Percentiles rank a stretch among this genome's conserved stretches.
phyloP scores from a whole-genome alignment of 2,888 invertebrate genomes.

The Dyspetes luteomarginatus region DNA sequence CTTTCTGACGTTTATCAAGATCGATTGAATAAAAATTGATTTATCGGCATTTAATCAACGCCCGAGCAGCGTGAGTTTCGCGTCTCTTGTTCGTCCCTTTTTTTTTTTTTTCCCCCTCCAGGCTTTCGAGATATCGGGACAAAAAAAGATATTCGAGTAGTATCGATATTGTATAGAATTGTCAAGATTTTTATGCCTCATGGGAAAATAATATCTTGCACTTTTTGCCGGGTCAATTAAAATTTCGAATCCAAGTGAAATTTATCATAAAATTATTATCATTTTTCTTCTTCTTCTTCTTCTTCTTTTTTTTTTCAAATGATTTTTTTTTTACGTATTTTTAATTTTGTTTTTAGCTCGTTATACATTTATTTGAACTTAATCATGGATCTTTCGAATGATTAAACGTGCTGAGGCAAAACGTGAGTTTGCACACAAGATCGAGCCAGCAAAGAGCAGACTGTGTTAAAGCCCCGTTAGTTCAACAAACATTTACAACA shows the following conservation, averaged over 20 bases:
- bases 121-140: constrained; percentile 11
- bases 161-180: constrained; percentile 7
- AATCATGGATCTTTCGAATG: constrained; percentile 12
- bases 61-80: constrained; percentile 14
- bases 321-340: too few relatives aligned
- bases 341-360: too few relatives aligned
- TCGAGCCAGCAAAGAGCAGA: constrained; percentile 3
- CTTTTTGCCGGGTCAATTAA: too few relatives aligned
- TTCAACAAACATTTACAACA: constrained; percentile 47
- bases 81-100: background rate
- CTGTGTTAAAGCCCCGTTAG: constrained; percentile 50
- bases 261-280: too few relatives aligned
- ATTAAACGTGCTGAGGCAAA: background rate
- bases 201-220: too few relatives aligned
- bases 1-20: constrained; percentile 65
- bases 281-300: too few relatives aligned
- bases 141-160: constrained; percentile 12
- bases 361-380: too few relatives aligned
- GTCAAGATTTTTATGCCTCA: too few relatives aligned
- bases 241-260: too few relatives aligned
- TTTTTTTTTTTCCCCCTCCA: constrained; percentile 15
- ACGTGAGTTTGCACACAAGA: constrained; percentile 19
- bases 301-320: too few relatives aligned
- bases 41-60: constrained; percentile 64
- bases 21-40: constrained; percentile 67